Evolutionary conservation across 2,888 invertebrate genomes (phyloP).

Genomic region (Cantharis rufa): DNA sequence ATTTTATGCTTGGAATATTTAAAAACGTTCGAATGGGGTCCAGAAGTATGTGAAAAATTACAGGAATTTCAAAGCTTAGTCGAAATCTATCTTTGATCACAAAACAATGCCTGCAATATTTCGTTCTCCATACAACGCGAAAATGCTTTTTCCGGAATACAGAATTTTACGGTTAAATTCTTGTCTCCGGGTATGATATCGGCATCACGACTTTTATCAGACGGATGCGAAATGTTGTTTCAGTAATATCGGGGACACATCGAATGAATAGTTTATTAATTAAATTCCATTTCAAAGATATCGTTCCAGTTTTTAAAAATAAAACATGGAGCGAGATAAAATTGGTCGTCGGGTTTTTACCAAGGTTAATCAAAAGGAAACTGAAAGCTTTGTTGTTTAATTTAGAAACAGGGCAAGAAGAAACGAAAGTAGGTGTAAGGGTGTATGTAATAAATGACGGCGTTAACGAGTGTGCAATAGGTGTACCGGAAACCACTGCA

Average conservation of each 20-base stretch:
- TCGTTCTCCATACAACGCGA: conserved; percentile 26
- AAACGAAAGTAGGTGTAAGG: conserved; percentile 24
- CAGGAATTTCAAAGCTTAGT: conserved; percentile 22
- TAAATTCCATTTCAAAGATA: not conserved
- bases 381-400: not conserved
- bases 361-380: not conserved
- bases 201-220: conserved; percentile 23
- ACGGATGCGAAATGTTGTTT: conserved; percentile 36
- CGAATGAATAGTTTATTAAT: conserved; percentile 32
- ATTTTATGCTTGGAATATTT: not conserved
- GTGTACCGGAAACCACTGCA: conserved; percentile 43
- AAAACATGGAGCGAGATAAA: not conserved
- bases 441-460: conserved; percentile 39
- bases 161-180: conserved; percentile 32
- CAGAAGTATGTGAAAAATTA: conserved; percentile 26
- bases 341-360: not conserved
- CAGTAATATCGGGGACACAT: conserved; percentile 33
- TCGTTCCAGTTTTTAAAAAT: not conserved
- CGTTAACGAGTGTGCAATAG: conserved; percentile 40
- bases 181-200: conserved; percentile 28
- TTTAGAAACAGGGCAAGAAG: not conserved
- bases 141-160: conserved; percentile 29
- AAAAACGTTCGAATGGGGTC: conserved; percentile 5
- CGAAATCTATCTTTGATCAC: conserved; percentile 28
- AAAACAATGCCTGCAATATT: conserved; percentile 28